phyloP scores from a whole-genome alignment of 2,888 invertebrate species.

The Lysandra coridon region DNA sequence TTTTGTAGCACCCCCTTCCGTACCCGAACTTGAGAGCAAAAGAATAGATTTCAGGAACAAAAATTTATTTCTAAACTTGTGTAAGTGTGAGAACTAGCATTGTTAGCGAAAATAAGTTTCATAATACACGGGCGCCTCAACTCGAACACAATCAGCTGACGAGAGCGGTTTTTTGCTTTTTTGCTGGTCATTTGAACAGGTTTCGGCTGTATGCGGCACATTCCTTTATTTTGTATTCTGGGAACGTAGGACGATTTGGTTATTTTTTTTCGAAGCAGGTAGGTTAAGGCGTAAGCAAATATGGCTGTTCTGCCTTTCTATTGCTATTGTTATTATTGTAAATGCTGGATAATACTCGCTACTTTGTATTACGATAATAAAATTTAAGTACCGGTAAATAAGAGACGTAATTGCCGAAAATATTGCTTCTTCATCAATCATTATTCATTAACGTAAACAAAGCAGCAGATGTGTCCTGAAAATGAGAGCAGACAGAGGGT shows the following conservation, averaged over 20 bases:
- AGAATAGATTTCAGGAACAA: neutral
- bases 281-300: conserved; percentile 38
- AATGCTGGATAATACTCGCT: conserved; percentile 19
- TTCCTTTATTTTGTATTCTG: conserved; percentile 49
- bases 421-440: neutral
- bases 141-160: conserved; percentile 49
- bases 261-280: conserved; percentile 45
- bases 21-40: neutral
- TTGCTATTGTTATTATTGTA: conserved; percentile 31
- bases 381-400: conserved; percentile 1
- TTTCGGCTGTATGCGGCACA: conserved; percentile 45
- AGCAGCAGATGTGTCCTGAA: neutral
- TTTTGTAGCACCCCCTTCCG: neutral
- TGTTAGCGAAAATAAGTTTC: conserved; percentile 33
- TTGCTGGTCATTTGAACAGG: conserved; percentile 47
- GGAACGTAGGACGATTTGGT: conserved; percentile 43
- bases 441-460: conserved; percentile 6
- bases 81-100: conserved; percentile 24
- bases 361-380: conserved; percentile 25
- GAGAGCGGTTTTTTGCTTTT: conserved; percentile 45
- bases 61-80: conserved; percentile 14
- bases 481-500: no score
- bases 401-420: neutral
- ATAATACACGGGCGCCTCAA: conserved; percentile 48
- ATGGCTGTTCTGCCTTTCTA: conserved; percentile 31